Conservation (phyloP, 2,888 invertebrate genomes). For the Andricus quercusramuli region DNA sequence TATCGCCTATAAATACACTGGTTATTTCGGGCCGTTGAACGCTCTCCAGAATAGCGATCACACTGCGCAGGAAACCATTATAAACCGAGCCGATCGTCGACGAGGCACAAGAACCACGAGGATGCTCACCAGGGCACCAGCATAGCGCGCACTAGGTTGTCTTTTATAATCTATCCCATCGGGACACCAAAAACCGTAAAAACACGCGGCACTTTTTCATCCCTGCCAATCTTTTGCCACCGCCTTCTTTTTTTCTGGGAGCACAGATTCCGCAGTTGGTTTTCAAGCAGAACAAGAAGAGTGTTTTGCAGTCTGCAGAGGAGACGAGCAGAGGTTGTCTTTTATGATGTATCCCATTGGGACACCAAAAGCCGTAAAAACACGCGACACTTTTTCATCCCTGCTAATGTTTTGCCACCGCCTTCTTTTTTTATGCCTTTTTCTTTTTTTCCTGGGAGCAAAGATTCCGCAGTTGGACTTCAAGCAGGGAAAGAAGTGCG, state of each 20-base stretch:
- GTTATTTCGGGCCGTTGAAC: slow-evolving; percentile 65
- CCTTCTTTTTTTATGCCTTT: not conserved
- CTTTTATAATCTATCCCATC: not conserved
- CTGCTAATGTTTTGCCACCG: not conserved
- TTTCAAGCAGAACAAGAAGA: slow-evolving; percentile 21
- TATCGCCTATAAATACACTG: slow-evolving; percentile 65
- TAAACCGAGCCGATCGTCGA: slow-evolving; percentile 47
- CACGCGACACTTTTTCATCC: not conserved
- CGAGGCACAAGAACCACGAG: slow-evolving; percentile 36
- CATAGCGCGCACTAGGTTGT: slow-evolving; percentile 19
- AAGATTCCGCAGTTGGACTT: not conserved
- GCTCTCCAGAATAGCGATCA: slow-evolving; percentile 60
- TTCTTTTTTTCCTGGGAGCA: not conserved
- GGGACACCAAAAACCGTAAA: not conserved
- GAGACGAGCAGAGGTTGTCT: slow-evolving; percentile 16
- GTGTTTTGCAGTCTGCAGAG: slow-evolving; percentile 20
- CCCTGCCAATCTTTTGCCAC: not conserved
- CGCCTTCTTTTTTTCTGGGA: not conserved
- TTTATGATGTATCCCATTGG: not conserved
- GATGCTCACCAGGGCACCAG: slow-evolving; percentile 17
- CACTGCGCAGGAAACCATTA: slow-evolving; percentile 60
- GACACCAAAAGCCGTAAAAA: not conserved
- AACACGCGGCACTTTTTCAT: not conserved
- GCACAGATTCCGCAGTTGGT: not conserved
- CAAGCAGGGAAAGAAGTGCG: slow-evolving; percentile 24